Conservation (phyloP, 2,888 invertebrate genomes). For the Alloplasta piceator region DNA sequence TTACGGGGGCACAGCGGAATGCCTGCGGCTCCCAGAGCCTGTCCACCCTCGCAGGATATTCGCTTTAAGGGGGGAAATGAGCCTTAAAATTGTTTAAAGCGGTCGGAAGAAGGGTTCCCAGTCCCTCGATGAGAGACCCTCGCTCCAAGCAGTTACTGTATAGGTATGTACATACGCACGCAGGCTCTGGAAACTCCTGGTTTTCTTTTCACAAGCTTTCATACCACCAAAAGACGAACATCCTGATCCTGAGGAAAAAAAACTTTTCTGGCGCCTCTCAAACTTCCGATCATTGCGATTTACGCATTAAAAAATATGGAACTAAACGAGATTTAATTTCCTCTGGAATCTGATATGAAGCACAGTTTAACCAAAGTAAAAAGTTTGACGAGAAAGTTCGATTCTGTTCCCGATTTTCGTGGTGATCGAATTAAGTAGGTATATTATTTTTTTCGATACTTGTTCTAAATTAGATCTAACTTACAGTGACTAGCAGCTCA, state of each 20-base stretch:
- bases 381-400: too few species aligned
- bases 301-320: neutral
- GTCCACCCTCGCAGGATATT: slow-evolving; percentile 79
- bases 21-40: slow-evolving; percentile 72
- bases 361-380: too few species aligned
- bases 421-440: too few species aligned
- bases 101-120: slow-evolving; percentile 77
- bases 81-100: slow-evolving; percentile 84
- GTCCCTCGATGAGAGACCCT: slow-evolving; percentile 60
- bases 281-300: slow-evolving; percentile 18
- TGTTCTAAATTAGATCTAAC: too few species aligned
- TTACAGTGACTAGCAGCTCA: too few species aligned
- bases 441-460: too few species aligned
- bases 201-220: slow-evolving; percentile 20
- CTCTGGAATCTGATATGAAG: too few species aligned
- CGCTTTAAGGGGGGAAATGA: slow-evolving; percentile 83
- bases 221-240: slow-evolving; percentile 27
- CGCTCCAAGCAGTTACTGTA: slow-evolving; percentile 42
- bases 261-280: slow-evolving; percentile 12
- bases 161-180: slow-evolving; percentile 13
- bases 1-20: slow-evolving; percentile 71
- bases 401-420: too few species aligned
- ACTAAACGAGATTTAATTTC: too few species aligned
- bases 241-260: neutral
- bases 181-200: slow-evolving; percentile 33